phyloP scores from a whole-genome alignment of 2,113 vertebrate genomes.

The Epinephelus fuscoguttatus region DNA sequence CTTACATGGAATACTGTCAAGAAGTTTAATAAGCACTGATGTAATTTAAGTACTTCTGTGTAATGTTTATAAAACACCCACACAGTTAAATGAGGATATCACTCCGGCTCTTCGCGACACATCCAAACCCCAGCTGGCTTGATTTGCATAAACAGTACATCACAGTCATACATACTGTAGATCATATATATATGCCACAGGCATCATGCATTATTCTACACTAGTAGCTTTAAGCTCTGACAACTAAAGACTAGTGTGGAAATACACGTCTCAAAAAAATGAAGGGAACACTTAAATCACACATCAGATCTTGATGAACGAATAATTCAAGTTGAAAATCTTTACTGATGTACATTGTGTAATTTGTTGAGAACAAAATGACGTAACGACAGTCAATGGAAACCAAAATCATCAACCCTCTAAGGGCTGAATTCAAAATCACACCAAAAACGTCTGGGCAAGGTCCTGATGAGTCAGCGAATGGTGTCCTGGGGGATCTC shows the following conservation, averaged over 20 bases:
- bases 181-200: slow-evolving; percentile 18
- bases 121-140: slow-evolving; percentile 14
- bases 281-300: no score
- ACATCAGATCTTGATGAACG: no score
- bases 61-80: slow-evolving; percentile 9
- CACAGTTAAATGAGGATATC: slow-evolving; percentile 10
- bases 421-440: no score
- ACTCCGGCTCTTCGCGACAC: background rate
- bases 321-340: no score
- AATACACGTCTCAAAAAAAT: background rate
- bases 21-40: background rate
- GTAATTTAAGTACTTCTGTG: background rate
- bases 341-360: no score
- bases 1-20: background rate
- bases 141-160: slow-evolving; percentile 28
- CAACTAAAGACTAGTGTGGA: background rate
- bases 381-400: no score
- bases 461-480: no score
- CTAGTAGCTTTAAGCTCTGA: background rate
- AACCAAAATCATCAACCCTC: no score
- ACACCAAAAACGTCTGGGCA: no score
- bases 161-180: slow-evolving; percentile 2
- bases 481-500: no score
- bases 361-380: no score
- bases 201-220: slow-evolving; percentile 13